These are phyloP conservation scores for Mesocentrotus franciscanus DNA, from an alignment of 53 echinoderm and acorn worm genomes.

Conservation along the genomic window DNA sequence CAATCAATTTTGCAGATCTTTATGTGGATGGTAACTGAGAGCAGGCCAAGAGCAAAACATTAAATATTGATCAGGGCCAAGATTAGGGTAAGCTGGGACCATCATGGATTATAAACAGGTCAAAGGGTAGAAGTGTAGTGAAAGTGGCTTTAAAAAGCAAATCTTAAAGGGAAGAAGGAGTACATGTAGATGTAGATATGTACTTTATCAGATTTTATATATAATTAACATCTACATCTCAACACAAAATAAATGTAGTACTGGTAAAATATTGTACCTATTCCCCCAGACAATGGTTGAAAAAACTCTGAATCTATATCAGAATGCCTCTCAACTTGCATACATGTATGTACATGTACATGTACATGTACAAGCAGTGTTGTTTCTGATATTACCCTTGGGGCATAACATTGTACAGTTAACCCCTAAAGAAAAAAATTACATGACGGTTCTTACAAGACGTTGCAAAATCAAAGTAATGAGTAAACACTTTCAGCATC, in stretches of 20 bases:
- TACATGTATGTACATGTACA: background rate
- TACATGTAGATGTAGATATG: background rate
- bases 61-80: constrained; percentile 43
- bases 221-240: too few relatives aligned
- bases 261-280: too few relatives aligned
- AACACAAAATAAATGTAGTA: too few relatives aligned
- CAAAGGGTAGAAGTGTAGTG: background rate
- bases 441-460: background rate
- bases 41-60: background rate
- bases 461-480: background rate
- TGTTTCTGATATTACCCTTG: background rate
- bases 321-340: too few relatives aligned
- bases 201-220: too few relatives aligned
- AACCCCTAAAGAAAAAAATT: background rate
- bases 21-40: background rate
- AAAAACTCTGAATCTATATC: background rate
- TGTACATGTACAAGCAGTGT: background rate
- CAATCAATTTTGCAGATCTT: constrained; percentile 39
- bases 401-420: background rate
- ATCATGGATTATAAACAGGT: background rate
- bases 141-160: background rate
- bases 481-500: background rate
- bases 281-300: background rate
- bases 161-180: background rate
- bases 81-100: constrained; percentile 4